phyloP scores from a whole-genome alignment of 2,113 vertebrate species.

The Nerophis lumbriciformis region DNA sequence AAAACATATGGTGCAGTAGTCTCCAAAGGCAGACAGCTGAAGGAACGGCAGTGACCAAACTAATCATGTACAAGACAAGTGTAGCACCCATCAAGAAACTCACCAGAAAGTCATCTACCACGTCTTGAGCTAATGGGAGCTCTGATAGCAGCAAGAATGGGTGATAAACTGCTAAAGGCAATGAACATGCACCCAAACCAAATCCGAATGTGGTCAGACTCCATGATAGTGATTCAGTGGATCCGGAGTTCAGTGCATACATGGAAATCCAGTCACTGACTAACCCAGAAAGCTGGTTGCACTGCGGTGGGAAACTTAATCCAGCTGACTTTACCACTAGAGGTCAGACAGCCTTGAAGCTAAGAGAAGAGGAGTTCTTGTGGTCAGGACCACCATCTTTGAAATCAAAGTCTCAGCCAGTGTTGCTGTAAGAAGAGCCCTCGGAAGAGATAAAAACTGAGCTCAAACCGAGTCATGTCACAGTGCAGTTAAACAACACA shows the following conservation, averaged over 20 bases:
- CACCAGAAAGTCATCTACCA: too few species aligned
- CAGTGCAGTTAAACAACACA: constrained; percentile 13
- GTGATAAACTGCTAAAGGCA: too few species aligned
- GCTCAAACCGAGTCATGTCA: background rate
- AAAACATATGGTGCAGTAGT: constrained; percentile 4
- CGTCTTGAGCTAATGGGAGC: too few species aligned
- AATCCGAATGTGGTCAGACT: too few species aligned
- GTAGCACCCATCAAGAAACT: too few species aligned
- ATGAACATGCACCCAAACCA: too few species aligned
- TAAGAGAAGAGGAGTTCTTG: background rate
- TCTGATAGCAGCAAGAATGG: too few species aligned
- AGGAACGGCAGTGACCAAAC: too few species aligned
- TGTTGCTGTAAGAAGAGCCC: background rate
- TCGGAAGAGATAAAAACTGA: background rate
- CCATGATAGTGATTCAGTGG: too few species aligned
- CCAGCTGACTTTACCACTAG: background rate
- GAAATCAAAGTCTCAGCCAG: background rate
- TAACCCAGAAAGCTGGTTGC: background rate
- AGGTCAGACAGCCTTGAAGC: background rate
- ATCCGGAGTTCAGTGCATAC: constrained; percentile 3
- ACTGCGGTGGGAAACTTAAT: background rate
- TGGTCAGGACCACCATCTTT: background rate
- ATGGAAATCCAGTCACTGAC: constrained; percentile 2
- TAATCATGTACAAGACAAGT: too few species aligned
- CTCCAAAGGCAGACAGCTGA: too few species aligned